These are phyloP conservation scores for Harpagifer antarcticus DNA, from an alignment of 2,797 vertebrate species.

Conservation along the genomic window DNA sequence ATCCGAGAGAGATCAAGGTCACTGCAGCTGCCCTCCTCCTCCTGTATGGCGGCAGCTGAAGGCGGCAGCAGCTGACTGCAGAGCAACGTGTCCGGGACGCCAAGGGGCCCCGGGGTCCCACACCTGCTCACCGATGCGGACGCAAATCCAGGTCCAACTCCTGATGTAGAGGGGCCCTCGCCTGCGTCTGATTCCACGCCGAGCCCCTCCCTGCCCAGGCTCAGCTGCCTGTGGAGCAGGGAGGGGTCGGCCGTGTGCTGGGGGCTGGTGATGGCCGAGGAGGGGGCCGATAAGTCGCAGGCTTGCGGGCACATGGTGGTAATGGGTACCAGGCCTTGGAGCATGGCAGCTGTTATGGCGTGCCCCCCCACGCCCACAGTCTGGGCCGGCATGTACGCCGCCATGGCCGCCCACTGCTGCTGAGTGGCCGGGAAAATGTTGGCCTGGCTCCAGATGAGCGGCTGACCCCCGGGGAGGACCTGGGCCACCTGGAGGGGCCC, in stretches of 20 bases:
- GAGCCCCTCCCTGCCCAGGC: constrained; percentile 67
- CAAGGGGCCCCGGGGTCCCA: constrained; percentile 72
- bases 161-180: constrained; percentile 75
- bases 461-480: constrained; percentile 96
- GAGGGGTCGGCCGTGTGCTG: constrained; percentile 88
- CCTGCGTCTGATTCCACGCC: constrained; percentile 67
- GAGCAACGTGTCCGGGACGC: constrained; percentile 83
- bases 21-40: constrained; percentile 92
- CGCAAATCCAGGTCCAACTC: constrained; percentile 37
- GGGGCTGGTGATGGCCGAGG: constrained; percentile 91
- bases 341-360: constrained; percentile 95
- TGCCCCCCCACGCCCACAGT: constrained; percentile 89
- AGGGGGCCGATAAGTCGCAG: constrained; percentile 80
- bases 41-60: constrained; percentile 85
- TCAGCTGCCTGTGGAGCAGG: constrained; percentile 81
- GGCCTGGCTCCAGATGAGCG: constrained; percentile 96
- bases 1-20: constrained; percentile 97
- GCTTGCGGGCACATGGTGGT: constrained; percentile 87
- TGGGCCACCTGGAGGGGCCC: constrained; percentile 93
- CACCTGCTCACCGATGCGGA: constrained; percentile 74
- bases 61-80: constrained; percentile 91
- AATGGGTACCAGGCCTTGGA: constrained; percentile 94
- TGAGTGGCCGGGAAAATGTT: constrained; percentile 94
- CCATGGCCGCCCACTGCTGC: constrained; percentile 95
- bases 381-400: constrained; percentile 96